These are phyloP conservation scores for Epizoanthus fatuus DNA, from an alignment of 92 coral and sea anemone genomes.

Conservation along the genomic window DNA sequence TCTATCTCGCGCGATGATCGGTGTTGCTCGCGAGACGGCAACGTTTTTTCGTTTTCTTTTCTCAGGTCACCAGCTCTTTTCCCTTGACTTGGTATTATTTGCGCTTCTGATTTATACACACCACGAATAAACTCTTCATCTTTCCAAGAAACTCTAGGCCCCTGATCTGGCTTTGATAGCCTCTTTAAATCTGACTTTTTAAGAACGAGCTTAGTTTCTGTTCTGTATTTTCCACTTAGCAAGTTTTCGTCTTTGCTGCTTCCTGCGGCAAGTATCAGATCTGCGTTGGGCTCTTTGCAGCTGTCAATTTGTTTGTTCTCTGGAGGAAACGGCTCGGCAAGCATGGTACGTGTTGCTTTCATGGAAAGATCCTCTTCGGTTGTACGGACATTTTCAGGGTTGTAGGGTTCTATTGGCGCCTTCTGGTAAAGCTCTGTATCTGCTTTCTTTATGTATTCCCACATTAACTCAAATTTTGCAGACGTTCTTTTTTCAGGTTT, in stretches of 20 bases:
- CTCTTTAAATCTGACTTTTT: constrained; percentile 11
- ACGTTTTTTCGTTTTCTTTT: neutral
- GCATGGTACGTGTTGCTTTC: neutral
- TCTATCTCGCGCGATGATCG: neutral
- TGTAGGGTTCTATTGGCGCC: neutral
- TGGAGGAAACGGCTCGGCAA: neutral
- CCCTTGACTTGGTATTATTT: neutral
- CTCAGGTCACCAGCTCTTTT: neutral
- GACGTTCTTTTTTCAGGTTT: constrained; percentile 16
- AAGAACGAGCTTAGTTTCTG: constrained; percentile 4
- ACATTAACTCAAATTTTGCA: constrained; percentile 30
- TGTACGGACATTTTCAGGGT: neutral
- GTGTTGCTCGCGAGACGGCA: neutral
- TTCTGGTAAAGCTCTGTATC: constrained; percentile 5
- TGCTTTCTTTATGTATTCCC: constrained; percentile 15
- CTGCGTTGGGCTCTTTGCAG: neutral
- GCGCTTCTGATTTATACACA: constrained; percentile 23
- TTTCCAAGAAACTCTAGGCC: constrained; percentile 11
- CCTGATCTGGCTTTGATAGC: constrained; percentile 11
- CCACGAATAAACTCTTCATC: neutral
- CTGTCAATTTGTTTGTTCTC: neutral
- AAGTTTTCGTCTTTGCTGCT: too few relatives aligned
- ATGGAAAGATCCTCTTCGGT: neutral
- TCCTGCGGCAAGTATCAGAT: too few relatives aligned
- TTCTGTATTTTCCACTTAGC: neutral